These are phyloP conservation scores for Leuctra nigra DNA, from an alignment of 2,888 invertebrate species.

Conservation along the genomic window DNA sequence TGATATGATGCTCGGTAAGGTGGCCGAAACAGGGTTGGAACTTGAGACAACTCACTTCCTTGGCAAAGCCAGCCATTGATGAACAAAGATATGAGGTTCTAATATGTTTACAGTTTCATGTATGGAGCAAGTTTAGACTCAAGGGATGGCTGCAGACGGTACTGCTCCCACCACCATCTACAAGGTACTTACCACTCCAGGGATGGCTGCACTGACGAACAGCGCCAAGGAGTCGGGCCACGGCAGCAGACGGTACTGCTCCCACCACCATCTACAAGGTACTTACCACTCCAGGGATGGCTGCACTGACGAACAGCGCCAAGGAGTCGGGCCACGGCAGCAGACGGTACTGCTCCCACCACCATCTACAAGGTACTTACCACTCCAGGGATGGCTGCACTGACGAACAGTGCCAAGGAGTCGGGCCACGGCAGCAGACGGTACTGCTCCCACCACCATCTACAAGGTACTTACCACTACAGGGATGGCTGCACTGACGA, in stretches of 20 bases:
- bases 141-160: no score
- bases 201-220: conserved; percentile 86
- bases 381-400: conserved; percentile 85
- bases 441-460: conserved; percentile 97
- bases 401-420: conserved; percentile 83
- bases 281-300: conserved; percentile 79
- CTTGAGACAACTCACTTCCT: no score
- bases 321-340: conserved; percentile 92
- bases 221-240: conserved; percentile 92
- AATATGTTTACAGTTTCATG: no score
- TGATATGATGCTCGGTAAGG: no score
- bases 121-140: no score
- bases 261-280: conserved; percentile 92
- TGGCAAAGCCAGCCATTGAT: no score
- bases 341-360: conserved; percentile 93
- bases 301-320: conserved; percentile 85
- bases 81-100: no score
- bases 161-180: no score
- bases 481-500: conserved; percentile 37
- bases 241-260: conserved; percentile 84
- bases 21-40: no score
- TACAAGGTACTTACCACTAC: conserved; percentile 32
- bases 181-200: conserved; percentile 69
- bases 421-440: conserved; percentile 90
- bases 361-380: conserved; percentile 64